phyloP scores from a whole-genome alignment of 2,797 vertebrate genomes.

The Hypotaenidia philippensis region DNA sequence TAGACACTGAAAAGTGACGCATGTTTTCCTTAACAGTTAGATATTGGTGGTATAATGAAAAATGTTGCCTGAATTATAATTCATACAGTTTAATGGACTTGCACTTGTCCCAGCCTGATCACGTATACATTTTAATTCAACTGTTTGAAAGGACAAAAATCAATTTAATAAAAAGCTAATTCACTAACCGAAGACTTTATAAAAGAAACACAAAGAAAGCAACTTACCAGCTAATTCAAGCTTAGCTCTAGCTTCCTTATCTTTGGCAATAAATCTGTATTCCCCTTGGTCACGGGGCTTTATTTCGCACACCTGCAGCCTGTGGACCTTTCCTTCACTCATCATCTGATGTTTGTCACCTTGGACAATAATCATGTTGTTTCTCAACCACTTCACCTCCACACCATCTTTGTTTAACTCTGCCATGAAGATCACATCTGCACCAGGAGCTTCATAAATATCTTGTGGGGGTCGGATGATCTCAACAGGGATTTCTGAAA shows the following conservation, averaged over 20 bases:
- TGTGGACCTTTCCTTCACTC: constrained; percentile 95
- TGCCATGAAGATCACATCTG: constrained; percentile 92
- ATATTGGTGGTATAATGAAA: background rate
- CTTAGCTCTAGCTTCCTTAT: constrained; percentile 96
- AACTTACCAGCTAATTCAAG: constrained; percentile 94
- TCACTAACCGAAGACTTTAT: background rate
- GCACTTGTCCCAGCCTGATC: background rate
- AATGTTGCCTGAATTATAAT: background rate
- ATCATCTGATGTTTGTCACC: constrained; percentile 99
- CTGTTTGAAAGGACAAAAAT: background rate
- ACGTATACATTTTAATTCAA: background rate
- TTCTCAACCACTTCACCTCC: constrained; percentile 96
- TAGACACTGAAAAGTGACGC: background rate
- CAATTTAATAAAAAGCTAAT: background rate
- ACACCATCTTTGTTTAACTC: constrained; percentile 97
- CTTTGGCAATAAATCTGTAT: constrained; percentile 95
- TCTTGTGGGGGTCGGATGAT: constrained; percentile 94
- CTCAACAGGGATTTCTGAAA: constrained; percentile 93
- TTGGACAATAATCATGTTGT: constrained; percentile 96
- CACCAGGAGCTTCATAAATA: constrained; percentile 89
- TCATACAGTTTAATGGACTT: background rate
- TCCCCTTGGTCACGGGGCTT: constrained; percentile 95
- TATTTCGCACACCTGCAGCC: constrained; percentile 95
- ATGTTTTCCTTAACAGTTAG: background rate
- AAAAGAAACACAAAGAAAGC: constrained; percentile 12